Evolutionary conservation across 2,797 vertebrate species (phyloP).

Genomic region (Florisuga fusca): DNA sequence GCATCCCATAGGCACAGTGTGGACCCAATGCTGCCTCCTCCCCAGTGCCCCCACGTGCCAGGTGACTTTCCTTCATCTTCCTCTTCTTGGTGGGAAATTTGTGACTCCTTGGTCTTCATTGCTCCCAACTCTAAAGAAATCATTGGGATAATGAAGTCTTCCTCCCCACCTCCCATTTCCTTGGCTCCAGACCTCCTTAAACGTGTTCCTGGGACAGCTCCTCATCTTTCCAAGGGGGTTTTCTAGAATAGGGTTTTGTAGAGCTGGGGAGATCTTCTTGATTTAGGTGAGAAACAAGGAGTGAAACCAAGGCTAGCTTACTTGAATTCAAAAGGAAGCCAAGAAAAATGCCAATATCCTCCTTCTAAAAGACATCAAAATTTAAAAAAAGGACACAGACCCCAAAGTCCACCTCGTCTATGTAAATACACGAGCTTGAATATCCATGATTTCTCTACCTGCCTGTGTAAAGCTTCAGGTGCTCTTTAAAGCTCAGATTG

Average conservation of each 20-base stretch:
- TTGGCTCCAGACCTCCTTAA: neutral
- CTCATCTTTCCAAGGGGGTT: accelerated
- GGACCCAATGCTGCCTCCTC: neutral
- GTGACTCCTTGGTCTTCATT: neutral
- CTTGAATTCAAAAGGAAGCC: neutral
- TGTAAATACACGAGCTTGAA: neutral
- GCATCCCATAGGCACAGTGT: accelerated
- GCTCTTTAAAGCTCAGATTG: neutral
- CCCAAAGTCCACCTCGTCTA: neutral
- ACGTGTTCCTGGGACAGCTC: neutral
- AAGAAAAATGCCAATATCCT: neutral
- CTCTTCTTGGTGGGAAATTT: neutral
- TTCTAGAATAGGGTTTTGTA: neutral
- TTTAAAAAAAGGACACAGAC: neutral
- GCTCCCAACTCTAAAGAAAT: neutral
- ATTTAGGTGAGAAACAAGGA: constrained; percentile 16
- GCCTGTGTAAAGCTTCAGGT: neutral
- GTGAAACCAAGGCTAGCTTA: neutral
- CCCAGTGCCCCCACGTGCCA: accelerated
- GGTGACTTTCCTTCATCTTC: neutral
- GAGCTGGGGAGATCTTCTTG: neutral
- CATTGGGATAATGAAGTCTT: neutral
- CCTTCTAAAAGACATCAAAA: neutral
- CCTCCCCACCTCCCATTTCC: neutral
- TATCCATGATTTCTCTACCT: neutral